Base-by-base conservation (phyloP, 2,888 invertebrate genomes). In the Eupsilia transversa region DNA sequence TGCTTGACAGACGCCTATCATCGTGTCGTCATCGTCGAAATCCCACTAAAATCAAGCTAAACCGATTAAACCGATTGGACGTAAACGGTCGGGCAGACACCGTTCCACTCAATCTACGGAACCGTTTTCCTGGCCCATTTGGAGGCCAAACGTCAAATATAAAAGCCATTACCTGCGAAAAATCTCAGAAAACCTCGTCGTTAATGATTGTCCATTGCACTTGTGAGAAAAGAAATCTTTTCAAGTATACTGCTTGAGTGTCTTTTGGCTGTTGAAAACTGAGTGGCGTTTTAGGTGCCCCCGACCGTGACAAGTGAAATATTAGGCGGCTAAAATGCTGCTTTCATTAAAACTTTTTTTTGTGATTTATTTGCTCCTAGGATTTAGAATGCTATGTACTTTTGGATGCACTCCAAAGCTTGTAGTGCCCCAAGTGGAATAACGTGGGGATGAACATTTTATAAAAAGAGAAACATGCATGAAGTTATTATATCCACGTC, bases 191-290 rank as follows among this genome's bases (percentile, higher is more conserved):
- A 81, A 78, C 68, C 73, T 72, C 71, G 83, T 79, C 87, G 74
- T 80, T 85, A 90, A 90, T 90, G 89, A 88, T 84, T 89, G 89
- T 89, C 90, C 88, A 88, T 85, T 88, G 88, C 90, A 91, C 90
- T 91, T 90, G 89, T 87, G 80, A 79, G 79, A 71, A 87, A 88
- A 84, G 84, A 75, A 86, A 85, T 87, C 88, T 90, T 91, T 90
- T 90, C 83, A 89, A 86, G 90, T 84, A 87, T 88, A 86, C 88
- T 88, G 88, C 63, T 72, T 81, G 85, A 92, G 91, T 89, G 89
- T 91, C 92, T 90, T 89, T 91, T 87, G 85, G 82, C 75, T 82
- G 74, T 84, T 89, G 88, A 92, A 88, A 90, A 87, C 87, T 77
- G 81, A 88, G 89, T 88, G 85, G 77, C 87, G 84, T 92, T 92